A percentile compares a stretch with the other conserved stretches of the same genome.
These are phyloP conservation scores for Ardeotis arabs DNA, from an alignment of 2,113 vertebrate genomes.

Conservation along the genomic window DNA sequence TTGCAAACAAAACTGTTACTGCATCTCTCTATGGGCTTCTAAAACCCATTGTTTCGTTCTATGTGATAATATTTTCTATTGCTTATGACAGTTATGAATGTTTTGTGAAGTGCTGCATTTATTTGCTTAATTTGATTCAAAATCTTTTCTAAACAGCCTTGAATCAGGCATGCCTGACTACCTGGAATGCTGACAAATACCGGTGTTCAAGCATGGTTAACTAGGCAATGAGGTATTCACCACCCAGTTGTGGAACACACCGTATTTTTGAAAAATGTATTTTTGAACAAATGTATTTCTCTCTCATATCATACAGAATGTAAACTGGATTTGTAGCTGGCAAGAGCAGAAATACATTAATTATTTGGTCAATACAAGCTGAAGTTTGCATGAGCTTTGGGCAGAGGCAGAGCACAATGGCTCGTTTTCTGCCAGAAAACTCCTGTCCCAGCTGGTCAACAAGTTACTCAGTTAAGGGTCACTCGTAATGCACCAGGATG, in stretches of 20 bases:
- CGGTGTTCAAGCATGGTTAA: slow-evolving; percentile 4
- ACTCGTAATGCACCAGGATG: accelerated
- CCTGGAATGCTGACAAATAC: slow-evolving; percentile 14
- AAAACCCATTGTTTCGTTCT: not conserved
- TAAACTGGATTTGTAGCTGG: not conserved
- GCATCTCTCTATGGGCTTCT: not conserved
- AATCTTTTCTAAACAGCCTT: not conserved
- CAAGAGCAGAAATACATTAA: not conserved
- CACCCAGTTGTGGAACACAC: not conserved
- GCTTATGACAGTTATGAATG: slow-evolving; percentile 8
- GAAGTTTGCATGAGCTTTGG: not conserved
- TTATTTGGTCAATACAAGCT: not conserved
- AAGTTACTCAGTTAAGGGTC: not conserved
- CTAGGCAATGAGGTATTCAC: slow-evolving; percentile 22
- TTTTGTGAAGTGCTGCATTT: slow-evolving; percentile 43
- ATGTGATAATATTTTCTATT: not conserved
- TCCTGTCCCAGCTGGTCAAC: not conserved
- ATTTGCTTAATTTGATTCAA: slow-evolving; percentile 42
- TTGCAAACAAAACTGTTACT: not conserved
- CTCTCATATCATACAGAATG: not conserved
- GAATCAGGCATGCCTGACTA: not conserved
- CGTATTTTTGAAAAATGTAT: not conserved
- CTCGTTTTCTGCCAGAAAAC: not conserved
- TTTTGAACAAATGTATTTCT: not conserved
- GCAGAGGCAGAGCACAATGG: not conserved